A percentile compares a stretch with the other conserved stretches of the same genome.
These are phyloP conservation scores for Drosophila suzukii DNA, from an alignment of 1,140 invertebrate genomes.

Conservation along the genomic window DNA sequence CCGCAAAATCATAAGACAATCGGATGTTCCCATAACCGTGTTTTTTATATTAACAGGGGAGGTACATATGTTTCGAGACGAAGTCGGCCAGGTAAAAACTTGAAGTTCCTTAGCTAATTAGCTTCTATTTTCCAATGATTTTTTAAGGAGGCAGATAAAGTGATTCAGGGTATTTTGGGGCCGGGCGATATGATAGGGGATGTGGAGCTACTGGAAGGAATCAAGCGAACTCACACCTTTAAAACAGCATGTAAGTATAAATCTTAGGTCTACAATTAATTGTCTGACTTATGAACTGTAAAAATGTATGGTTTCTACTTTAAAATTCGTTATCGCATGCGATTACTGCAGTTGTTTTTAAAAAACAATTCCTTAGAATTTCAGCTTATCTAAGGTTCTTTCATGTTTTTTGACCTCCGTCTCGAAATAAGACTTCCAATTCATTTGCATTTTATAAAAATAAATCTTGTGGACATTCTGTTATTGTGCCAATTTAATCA, in stretches of 20 bases:
- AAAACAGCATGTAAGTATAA: conserved; percentile 37
- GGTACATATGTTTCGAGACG: conserved; percentile 30
- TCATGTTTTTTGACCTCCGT: not conserved
- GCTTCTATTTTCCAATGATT: too few species aligned
- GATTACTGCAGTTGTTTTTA: not conserved
- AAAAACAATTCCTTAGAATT: not conserved
- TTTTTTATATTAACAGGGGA: conserved; percentile 51
- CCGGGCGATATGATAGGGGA: conserved; percentile 59
- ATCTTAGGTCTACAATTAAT: not conserved
- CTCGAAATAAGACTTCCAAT: not conserved
- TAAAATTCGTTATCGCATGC: not conserved
- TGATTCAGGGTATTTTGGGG: conserved; percentile 31
- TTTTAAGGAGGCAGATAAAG: not conserved
- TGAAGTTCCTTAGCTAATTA: not conserved
- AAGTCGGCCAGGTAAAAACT: conserved; percentile 1
- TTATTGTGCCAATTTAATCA: conserved; percentile 15
- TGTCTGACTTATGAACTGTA: not conserved
- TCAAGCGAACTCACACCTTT: conserved; percentile 21
- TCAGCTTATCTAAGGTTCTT: not conserved
- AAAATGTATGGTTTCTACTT: too few species aligned
- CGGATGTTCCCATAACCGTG: conserved; percentile 30
- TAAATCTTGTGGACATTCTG: not conserved
- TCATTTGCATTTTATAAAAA: too few species aligned
- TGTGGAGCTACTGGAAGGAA: conserved; percentile 34
- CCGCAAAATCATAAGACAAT: conserved; percentile 31